Base-by-base conservation (phyloP, 2,113 vertebrate genomes). In the Rhagologus leucostigma region DNA sequence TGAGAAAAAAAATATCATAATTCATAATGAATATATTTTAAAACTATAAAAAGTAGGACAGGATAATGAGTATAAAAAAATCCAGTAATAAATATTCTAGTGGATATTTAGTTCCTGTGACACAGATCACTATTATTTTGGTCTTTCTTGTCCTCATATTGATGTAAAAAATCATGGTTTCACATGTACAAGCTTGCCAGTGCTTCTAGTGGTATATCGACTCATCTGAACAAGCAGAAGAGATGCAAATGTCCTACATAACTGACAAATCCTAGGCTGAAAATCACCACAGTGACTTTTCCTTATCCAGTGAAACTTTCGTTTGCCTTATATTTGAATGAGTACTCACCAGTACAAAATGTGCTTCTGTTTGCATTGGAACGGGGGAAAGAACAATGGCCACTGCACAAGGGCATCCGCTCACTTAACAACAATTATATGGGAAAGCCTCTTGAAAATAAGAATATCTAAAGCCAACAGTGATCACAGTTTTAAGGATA, bases 361-460 rank as follows among this genome's bases (percentile, higher is more conserved):
- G 4, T 35, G 20, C n/a, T 73, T 90, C 35, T 65, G 6, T 33
- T 77, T 69, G 35, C 10, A 1, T 1, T 2, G 39, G 11, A 74
- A 37, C 24, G 69, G 6, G 10, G 8, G 18, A 47, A 59, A 57
- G 11, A 82, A 3, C 21, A 81, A 47, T 11, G 23, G 7, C 14
- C 1, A 2, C 16, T 35, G 22, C 18, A 41, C 33, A 26, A 76
- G 27, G 22, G 11, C 68, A 68, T 49, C 11, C 3, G 3, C 17
- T 62, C 11, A 41, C 23, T 57, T 57, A 47, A 64, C 26, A 95
- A 67, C 78, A 92, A 73, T 92, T 93, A 49, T n/a, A 83, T 32
- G 33, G 22, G 63, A 42, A 94, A 89, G 55, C 6, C 35, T 71
- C 79, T 88, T 91, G 73, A 94, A 96, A 96, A 79, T 76, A 79